phyloP scores from a whole-genome alignment of 2,797 vertebrate species.

The Enteromius fasciolatus region DNA sequence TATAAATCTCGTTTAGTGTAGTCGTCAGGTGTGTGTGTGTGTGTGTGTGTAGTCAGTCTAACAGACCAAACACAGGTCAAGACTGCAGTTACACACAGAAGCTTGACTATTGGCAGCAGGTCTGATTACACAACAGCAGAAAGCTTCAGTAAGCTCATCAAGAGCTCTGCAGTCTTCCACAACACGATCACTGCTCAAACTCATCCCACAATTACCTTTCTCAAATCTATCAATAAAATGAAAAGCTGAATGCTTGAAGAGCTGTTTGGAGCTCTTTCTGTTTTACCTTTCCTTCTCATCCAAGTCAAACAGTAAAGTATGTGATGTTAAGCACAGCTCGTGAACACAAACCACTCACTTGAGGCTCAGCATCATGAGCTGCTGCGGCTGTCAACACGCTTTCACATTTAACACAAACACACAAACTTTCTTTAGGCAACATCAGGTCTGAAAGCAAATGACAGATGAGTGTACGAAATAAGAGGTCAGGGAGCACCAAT shows the following conservation, averaged over 20 bases:
- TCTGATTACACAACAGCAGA: slow-evolving; percentile 2
- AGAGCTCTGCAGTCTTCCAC: neutral
- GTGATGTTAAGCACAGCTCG: no score
- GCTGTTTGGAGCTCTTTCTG: no score
- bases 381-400: neutral
- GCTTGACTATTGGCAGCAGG: neutral
- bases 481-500: neutral
- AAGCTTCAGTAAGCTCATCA: neutral
- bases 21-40: neutral
- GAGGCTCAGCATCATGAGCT: neutral
- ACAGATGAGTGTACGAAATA: neutral
- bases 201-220: neutral
- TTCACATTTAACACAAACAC: slow-evolving; percentile 9
- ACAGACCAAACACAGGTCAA: neutral
- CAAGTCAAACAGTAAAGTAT: no score
- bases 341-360: neutral
- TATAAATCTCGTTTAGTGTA: neutral
- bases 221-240: neutral
- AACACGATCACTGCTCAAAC: neutral
- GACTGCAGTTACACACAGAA: neutral
- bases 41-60: neutral
- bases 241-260: neutral
- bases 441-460: neutral
- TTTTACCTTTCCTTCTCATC: no score
- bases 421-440: neutral